Evolutionary conservation across 37 sponge, comb jelly and placozoan genomes (phyloP).

Genomic region (Aphrocallistes beatrix): DNA sequence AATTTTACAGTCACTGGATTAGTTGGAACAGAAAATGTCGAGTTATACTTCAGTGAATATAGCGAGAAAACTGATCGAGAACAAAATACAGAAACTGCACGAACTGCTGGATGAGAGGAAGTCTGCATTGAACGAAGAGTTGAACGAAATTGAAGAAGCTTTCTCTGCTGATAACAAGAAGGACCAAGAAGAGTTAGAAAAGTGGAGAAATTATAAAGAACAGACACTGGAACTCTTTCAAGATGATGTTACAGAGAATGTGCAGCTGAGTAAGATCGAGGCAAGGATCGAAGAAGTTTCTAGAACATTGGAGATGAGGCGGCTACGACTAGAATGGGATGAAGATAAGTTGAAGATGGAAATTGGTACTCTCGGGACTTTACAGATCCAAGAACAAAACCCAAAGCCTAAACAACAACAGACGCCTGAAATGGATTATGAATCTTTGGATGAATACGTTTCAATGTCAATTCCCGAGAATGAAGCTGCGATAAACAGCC

Average conservation of each 20-base stretch:
- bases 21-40: background rate
- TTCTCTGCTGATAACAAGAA: background rate
- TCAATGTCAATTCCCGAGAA: too few species aligned
- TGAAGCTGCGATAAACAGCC: too few species aligned
- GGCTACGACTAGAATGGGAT: background rate
- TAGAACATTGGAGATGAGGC: background rate
- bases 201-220: background rate
- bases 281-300: background rate
- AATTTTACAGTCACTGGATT: too few species aligned
- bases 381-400: too few species aligned
- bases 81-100: background rate
- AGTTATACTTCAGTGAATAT: background rate
- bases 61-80: background rate
- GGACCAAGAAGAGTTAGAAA: background rate
- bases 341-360: background rate
- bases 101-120: background rate
- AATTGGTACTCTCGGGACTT: too few species aligned
- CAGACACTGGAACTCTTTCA: background rate
- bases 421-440: too few species aligned
- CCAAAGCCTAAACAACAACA: too few species aligned
- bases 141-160: background rate
- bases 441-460: too few species aligned
- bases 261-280: background rate
- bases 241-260: too few species aligned
- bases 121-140: background rate